A percentile compares a stretch with the other conserved stretches of the same genome.
Evolutionary conservation across 2,888 invertebrate genomes (phyloP).

Genomic region (Oligia strigilis): DNA sequence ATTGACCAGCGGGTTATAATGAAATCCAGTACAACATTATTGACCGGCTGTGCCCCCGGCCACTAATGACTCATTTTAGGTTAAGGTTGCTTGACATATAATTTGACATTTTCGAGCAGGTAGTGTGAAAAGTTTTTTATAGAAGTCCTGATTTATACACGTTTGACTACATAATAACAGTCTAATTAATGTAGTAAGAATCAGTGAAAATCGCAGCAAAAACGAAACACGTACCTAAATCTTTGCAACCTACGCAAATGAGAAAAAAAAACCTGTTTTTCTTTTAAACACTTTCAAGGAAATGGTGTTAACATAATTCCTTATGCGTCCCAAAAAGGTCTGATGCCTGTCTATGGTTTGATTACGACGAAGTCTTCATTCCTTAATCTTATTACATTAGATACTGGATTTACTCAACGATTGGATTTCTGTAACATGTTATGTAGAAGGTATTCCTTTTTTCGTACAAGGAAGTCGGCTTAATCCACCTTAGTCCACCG

Average conservation of each 20-base stretch:
- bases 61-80: too few relatives aligned
- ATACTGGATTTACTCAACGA: constrained; percentile 1
- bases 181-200: not conserved
- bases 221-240: not conserved
- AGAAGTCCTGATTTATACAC: not conserved
- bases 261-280: constrained; percentile 19
- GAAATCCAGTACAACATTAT: too few relatives aligned
- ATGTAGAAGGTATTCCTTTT: not conserved
- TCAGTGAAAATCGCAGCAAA: constrained; percentile 4
- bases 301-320: constrained; percentile 24
- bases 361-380: constrained; percentile 35
- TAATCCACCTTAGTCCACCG: too few relatives aligned
- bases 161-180: not conserved
- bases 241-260: constrained; percentile 18
- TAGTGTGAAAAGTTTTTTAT: constrained; percentile 21
- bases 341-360: constrained; percentile 31
- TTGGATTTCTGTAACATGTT: not conserved
- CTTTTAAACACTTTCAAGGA: constrained; percentile 53
- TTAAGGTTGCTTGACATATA: too few relatives aligned
- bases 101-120: too few relatives aligned
- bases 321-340: constrained; percentile 24
- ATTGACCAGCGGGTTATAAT: too few relatives aligned
- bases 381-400: constrained; percentile 29
- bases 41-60: too few relatives aligned
- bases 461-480: not conserved